These are phyloP conservation scores for Coptodon bakossiorum DNA, from an alignment of 2,113 vertebrate species.

Conservation along the genomic window DNA sequence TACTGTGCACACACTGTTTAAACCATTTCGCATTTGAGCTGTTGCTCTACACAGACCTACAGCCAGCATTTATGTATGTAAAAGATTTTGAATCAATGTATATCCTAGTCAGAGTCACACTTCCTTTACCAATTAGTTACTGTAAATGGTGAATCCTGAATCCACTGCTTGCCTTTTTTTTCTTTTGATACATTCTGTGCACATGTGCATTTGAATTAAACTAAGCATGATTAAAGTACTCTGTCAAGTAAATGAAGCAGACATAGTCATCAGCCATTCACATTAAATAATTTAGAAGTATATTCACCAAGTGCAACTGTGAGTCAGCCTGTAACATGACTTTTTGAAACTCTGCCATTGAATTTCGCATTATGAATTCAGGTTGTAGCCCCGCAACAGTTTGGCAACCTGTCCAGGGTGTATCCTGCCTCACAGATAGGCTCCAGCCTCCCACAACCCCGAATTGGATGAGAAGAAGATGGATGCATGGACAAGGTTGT, in stretches of 20 bases:
- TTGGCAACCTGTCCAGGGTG: not conserved
- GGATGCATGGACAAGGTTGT: not conserved
- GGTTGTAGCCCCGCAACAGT: not conserved
- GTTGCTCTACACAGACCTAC: not conserved
- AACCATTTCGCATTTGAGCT: not conserved
- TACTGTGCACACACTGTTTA: not conserved
- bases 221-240: not conserved
- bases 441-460: not conserved
- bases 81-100: not conserved
- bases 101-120: not conserved
- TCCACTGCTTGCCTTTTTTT: not conserved
- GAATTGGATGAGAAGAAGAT: not conserved
- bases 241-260: not conserved
- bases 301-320: not conserved
- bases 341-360: not conserved
- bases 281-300: not conserved
- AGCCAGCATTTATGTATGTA: not conserved
- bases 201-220: not conserved
- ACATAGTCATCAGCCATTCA: not conserved
- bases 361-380: not conserved
- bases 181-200: not conserved
- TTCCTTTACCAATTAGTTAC: not conserved
- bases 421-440: not conserved
- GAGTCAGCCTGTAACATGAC: not conserved
- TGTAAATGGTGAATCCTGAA: not conserved